Evolutionary conservation across 2,888 invertebrate species (phyloP).

Genomic region (Diploptera punctata): DNA sequence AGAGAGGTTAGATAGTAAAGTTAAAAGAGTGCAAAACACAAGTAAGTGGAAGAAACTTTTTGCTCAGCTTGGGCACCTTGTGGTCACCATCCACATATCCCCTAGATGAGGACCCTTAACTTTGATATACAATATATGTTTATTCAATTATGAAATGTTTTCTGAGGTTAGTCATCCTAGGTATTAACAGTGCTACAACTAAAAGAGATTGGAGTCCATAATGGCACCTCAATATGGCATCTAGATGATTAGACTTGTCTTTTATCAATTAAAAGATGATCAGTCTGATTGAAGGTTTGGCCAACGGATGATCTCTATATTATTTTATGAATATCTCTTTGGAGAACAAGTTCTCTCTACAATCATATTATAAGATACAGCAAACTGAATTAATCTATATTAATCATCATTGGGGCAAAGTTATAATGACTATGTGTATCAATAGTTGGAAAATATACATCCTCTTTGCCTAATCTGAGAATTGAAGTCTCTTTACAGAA

Average conservation of each 20-base stretch:
- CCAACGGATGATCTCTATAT: background rate
- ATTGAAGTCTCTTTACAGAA: background rate
- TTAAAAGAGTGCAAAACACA: too few relatives aligned
- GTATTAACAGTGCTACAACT: too few relatives aligned
- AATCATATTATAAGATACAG: background rate
- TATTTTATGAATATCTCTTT: background rate
- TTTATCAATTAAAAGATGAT: background rate
- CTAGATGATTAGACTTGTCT: background rate
- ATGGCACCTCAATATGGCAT: background rate
- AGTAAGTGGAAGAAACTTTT: too few relatives aligned
- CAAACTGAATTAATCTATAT: background rate
- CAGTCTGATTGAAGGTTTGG: background rate
- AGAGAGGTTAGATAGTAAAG: too few relatives aligned
- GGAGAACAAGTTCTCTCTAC: background rate
- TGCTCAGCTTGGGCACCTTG: too few relatives aligned
- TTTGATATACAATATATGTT: too few relatives aligned
- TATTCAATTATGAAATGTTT: too few relatives aligned
- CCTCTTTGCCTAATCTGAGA: background rate
- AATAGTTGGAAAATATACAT: background rate
- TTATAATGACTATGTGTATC: background rate
- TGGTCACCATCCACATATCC: too few relatives aligned
- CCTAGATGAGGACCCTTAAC: too few relatives aligned
- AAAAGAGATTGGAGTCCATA: too few relatives aligned
- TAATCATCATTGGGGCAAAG: background rate
- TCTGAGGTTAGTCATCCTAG: too few relatives aligned